phyloP scores from a whole-genome alignment of 2,113 vertebrate species.

The Zosterops japonicus region DNA sequence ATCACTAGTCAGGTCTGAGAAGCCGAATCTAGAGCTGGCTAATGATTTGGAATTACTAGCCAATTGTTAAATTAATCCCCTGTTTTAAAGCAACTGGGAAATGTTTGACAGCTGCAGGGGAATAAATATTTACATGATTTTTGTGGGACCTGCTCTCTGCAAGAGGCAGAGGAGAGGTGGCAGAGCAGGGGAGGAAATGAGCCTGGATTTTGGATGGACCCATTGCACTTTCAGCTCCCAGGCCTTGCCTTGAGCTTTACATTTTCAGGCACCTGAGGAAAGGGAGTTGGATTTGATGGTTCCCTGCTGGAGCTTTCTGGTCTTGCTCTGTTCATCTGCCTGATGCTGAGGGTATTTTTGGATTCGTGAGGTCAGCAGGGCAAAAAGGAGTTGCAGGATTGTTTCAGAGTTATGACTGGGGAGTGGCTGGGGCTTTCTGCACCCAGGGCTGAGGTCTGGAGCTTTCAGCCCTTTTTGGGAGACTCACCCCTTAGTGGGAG shows the following conservation, averaged over 20 bases:
- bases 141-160: background rate
- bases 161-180: background rate
- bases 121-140: background rate
- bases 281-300: background rate
- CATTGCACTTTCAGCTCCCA: background rate
- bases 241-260: background rate
- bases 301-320: background rate
- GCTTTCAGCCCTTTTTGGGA: background rate
- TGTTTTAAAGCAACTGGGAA: slow-evolving; percentile 42
- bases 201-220: background rate
- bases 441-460: background rate
- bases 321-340: background rate
- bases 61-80: slow-evolving; percentile 41
- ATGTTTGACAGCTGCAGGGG: slow-evolving; percentile 40
- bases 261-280: background rate
- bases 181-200: background rate
- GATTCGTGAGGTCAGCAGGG: background rate
- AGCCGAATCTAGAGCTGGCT: slow-evolving; percentile 22
- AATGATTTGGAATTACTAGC: slow-evolving; percentile 1
- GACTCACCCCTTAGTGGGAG: background rate
- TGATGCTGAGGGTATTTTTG: background rate
- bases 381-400: background rate
- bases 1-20: slow-evolving; percentile 7
- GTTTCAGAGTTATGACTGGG: background rate
- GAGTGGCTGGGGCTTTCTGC: background rate